Conservation (phyloP, 2,888 invertebrate species). For the Orchesellides sinensis region DNA sequence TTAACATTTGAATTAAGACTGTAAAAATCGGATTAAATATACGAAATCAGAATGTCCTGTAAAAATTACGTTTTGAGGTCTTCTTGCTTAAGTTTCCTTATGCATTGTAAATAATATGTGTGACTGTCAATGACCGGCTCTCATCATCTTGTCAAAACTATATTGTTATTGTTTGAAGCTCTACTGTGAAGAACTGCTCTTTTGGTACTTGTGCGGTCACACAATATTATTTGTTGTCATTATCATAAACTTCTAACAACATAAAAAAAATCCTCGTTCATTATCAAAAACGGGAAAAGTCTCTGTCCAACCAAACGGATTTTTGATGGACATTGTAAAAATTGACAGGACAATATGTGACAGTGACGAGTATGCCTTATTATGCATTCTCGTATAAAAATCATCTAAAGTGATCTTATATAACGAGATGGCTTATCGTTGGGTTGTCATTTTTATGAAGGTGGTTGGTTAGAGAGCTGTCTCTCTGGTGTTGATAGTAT, state of each 20-base stretch:
- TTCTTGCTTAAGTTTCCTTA: background rate
- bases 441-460: background rate
- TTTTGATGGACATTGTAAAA: constrained; percentile 18
- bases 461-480: background rate
- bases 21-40: constrained; percentile 20
- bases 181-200: background rate
- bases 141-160: background rate
- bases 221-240: background rate
- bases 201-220: background rate
- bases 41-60: background rate
- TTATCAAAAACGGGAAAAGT: background rate
- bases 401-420: background rate
- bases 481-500: background rate
- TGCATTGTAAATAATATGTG: background rate
- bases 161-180: background rate
- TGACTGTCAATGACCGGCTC: constrained; percentile 33
- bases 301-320: background rate
- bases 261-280: too few relatives aligned
- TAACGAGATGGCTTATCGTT: background rate
- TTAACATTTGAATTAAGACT: too few relatives aligned
- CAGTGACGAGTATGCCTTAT: too few relatives aligned
- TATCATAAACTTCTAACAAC: background rate
- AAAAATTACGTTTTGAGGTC: background rate
- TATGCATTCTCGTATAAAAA: too few relatives aligned
- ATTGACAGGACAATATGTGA: constrained; percentile 26